Percentiles rank a stretch among this genome's conserved stretches.
phyloP scores from a whole-genome alignment of 1,140 invertebrate genomes.

The Nixonia krombeini region DNA sequence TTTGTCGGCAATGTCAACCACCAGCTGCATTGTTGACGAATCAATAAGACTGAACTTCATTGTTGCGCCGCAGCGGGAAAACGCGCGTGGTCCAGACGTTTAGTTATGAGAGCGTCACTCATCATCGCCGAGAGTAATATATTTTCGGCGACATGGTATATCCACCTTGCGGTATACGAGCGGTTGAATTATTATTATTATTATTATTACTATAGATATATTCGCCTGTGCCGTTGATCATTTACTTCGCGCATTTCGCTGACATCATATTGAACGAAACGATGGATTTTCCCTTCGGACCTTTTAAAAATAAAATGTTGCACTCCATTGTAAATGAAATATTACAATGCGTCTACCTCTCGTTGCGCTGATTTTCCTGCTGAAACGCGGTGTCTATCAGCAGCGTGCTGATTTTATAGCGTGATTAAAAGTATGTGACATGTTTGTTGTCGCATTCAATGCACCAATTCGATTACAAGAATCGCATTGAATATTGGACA shows the following conservation, averaged over 20 bases:
- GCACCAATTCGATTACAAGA: too few species aligned
- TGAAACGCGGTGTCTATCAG: too few species aligned
- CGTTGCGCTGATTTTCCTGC: too few species aligned
- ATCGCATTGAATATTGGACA: too few species aligned
- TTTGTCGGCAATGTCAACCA: conserved; percentile 55
- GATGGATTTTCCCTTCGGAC: conserved; percentile 13
- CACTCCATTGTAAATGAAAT: neutral
- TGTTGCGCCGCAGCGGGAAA: conserved; percentile 52
- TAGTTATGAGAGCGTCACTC: conserved; percentile 59
- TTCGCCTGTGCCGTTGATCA: conserved; percentile 32
- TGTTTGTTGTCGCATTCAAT: too few species aligned
- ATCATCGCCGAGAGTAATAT: conserved; percentile 54
- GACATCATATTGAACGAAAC: conserved; percentile 39
- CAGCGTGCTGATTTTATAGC: too few species aligned
- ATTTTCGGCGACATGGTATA: conserved; percentile 56
- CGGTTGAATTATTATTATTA: conserved; percentile 58
- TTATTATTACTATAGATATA: conserved; percentile 56
- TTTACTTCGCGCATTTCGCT: conserved; percentile 18
- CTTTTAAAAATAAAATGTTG: conserved; percentile 23
- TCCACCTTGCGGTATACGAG: conserved; percentile 38
- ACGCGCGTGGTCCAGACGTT: conserved; percentile 61
- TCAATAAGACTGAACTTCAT: conserved; percentile 65
- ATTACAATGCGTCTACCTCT: too few species aligned
- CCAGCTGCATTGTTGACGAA: conserved; percentile 61
- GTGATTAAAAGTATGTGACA: too few species aligned